These are phyloP conservation scores for Elachura formosa DNA, from an alignment of 2,113 vertebrate species.

Conservation along the genomic window DNA sequence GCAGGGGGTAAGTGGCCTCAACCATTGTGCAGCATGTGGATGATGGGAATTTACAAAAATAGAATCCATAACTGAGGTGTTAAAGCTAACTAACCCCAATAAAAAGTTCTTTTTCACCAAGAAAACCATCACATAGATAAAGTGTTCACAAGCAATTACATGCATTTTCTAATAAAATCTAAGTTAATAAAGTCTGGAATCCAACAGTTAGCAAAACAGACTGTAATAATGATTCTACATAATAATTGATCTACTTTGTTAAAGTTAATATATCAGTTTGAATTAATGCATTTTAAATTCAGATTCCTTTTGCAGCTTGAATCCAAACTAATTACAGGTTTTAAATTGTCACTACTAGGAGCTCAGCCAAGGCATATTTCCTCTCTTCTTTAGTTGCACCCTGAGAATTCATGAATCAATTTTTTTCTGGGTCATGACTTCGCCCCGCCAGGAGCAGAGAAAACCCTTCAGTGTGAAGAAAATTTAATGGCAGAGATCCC, in stretches of 20 bases:
- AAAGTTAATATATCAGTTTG: slow-evolving; percentile 79
- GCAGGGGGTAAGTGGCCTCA: slow-evolving; percentile 50
- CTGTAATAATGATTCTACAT: slow-evolving; percentile 65
- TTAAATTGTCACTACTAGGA: slow-evolving; percentile 81
- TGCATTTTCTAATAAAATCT: slow-evolving; percentile 52
- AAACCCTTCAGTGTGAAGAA: slow-evolving; percentile 77
- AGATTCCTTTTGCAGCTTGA: slow-evolving; percentile 77
- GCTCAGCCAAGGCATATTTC: slow-evolving; percentile 77
- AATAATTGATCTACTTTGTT: slow-evolving; percentile 75
- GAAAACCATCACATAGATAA: background rate
- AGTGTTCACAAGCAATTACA: slow-evolving; percentile 10
- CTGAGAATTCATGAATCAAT: slow-evolving; percentile 81
- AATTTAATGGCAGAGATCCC: slow-evolving; percentile 74
- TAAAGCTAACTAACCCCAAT: slow-evolving; percentile 55
- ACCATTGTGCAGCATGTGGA: slow-evolving; percentile 48
- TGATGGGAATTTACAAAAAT: slow-evolving; percentile 65
- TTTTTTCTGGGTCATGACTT: slow-evolving; percentile 82
- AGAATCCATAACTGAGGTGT: slow-evolving; percentile 61
- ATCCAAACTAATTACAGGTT: slow-evolving; percentile 83
- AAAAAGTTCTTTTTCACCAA: slow-evolving; percentile 53
- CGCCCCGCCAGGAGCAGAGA: slow-evolving; percentile 75
- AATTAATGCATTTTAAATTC: slow-evolving; percentile 80
- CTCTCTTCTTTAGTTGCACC: slow-evolving; percentile 74
- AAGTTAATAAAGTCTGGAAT: slow-evolving; percentile 68
- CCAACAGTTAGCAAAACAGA: slow-evolving; percentile 63